phyloP scores from a whole-genome alignment of 2,113 vertebrate genomes.

The Bungarus multicinctus region DNA sequence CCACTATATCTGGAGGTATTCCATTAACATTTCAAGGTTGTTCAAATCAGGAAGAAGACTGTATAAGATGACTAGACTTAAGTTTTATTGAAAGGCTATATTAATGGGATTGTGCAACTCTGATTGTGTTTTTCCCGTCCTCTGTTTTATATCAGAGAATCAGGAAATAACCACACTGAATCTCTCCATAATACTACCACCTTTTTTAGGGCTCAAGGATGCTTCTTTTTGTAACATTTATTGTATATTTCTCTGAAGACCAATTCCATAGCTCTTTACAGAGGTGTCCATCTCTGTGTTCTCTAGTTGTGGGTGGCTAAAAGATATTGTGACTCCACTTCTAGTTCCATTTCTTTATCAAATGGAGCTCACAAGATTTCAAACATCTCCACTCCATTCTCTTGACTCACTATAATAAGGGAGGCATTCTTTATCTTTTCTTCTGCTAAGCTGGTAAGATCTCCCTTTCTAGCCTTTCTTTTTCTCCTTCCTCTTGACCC shows the following conservation, averaged over 20 bases:
- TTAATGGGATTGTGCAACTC: background rate
- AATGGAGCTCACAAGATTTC: background rate
- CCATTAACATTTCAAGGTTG: background rate
- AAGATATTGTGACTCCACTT: background rate
- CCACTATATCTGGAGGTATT: background rate
- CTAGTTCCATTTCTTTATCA: background rate
- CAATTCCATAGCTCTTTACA: background rate
- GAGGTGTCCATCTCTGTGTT: background rate
- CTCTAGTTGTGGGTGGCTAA: background rate
- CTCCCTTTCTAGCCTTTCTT: background rate
- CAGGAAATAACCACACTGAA: background rate
- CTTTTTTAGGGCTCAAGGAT: background rate
- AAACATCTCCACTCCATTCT: background rate
- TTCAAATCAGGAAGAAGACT: background rate
- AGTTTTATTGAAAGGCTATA: background rate
- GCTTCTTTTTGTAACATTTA: background rate
- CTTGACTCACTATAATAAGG: background rate
- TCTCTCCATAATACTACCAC: background rate
- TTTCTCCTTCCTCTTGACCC: background rate
- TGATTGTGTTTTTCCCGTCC: background rate
- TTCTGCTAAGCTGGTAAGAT: background rate
- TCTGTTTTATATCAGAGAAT: background rate
- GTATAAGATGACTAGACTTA: background rate
- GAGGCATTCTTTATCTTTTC: background rate
- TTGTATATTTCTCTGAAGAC: background rate